Conservation (phyloP, 2,113 vertebrate species). For the Orthonyx spaldingii region DNA sequence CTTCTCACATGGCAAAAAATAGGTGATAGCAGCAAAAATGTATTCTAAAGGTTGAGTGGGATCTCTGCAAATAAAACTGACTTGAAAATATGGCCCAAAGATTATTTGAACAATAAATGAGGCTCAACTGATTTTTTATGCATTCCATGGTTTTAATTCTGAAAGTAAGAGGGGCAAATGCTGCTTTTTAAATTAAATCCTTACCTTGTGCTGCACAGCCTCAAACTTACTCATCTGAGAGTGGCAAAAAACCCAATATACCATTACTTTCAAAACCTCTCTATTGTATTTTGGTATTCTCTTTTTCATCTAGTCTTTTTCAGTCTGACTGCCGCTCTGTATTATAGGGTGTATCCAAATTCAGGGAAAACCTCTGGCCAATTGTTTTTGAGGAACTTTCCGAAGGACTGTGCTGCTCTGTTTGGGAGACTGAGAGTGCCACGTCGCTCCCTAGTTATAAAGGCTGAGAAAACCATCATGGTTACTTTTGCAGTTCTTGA, state of each 20-base stretch:
- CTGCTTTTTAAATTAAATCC: neutral
- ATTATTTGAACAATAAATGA: neutral
- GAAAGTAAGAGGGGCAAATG: neutral
- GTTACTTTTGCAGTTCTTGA: conserved; percentile 59
- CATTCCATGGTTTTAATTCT: neutral
- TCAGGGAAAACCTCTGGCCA: conserved; percentile 29
- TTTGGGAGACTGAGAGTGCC: conserved; percentile 63
- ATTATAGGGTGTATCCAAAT: conserved; percentile 62
- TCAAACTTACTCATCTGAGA: neutral
- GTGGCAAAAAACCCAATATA: neutral
- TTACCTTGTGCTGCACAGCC: neutral
- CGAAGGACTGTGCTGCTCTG: neutral
- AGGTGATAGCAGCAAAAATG: neutral
- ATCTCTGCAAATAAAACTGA: neutral
- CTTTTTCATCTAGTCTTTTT: conserved; percentile 33
- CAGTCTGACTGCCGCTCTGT: conserved; percentile 8
- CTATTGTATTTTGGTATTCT: neutral
- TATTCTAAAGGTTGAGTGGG: neutral
- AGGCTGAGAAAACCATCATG: conserved; percentile 66
- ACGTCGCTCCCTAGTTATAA: conserved; percentile 67
- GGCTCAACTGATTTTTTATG: neutral
- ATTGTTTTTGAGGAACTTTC: conserved; percentile 67
- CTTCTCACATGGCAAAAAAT: neutral
- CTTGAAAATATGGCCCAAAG: neutral
- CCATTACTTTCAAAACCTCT: neutral